Conservation (phyloP, 2,888 invertebrate genomes). For the Archips crataeganus region DNA sequence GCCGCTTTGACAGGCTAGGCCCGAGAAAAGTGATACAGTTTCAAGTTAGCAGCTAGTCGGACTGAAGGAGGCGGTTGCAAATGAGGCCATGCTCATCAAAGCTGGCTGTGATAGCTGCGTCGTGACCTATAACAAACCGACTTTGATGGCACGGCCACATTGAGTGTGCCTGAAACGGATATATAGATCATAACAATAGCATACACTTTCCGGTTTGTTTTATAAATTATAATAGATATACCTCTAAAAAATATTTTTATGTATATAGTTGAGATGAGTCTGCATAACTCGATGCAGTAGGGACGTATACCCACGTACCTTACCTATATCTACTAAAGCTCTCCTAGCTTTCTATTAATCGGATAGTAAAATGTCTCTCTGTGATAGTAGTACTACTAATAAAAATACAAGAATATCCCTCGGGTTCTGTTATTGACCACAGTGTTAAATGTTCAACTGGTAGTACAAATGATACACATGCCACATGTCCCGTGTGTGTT, state of each 20-base stretch:
- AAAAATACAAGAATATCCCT: background rate
- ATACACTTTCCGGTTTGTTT: background rate
- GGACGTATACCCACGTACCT: background rate
- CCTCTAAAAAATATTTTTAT: too few relatives aligned
- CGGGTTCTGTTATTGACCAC: background rate
- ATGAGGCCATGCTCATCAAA: constrained; percentile 95
- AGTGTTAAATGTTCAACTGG: too few relatives aligned
- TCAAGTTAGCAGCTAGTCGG: constrained; percentile 31
- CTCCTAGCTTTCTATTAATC: too few relatives aligned
- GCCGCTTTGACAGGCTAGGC: constrained; percentile 94
- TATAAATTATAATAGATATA: too few relatives aligned
- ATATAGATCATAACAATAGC: constrained; percentile 22
- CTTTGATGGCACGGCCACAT: constrained; percentile 90
- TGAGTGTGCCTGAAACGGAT: constrained; percentile 50
- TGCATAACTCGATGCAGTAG: background rate
- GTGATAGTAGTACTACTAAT: background rate
- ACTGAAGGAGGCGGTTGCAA: constrained; percentile 51
- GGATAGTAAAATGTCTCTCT: background rate
- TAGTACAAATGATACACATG: too few relatives aligned
- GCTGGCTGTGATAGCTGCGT: constrained; percentile 96
- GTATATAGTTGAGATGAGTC: too few relatives aligned
- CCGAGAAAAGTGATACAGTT: constrained; percentile 67
- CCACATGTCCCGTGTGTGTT: too few relatives aligned
- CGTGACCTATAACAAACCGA: constrained; percentile 92
- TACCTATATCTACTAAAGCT: too few relatives aligned